phyloP scores from a whole-genome alignment of 64 coral and sea anemone species.

The Orbicella faveolata region DNA sequence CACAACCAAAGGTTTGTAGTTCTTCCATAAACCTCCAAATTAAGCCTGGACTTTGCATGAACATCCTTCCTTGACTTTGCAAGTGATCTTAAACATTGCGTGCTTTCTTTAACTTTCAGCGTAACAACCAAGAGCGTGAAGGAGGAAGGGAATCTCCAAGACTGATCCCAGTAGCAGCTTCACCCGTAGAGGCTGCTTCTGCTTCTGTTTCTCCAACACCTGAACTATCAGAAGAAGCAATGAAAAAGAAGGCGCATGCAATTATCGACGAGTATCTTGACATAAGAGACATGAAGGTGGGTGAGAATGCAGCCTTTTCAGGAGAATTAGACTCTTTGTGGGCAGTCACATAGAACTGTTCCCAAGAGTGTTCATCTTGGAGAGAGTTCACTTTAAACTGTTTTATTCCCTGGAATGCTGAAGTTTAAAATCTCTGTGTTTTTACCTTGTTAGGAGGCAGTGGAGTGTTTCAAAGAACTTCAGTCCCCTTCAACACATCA shows the following conservation, averaged over 20 bases:
- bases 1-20: conserved; percentile 52
- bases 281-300: conserved; percentile 75
- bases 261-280: conserved; percentile 79
- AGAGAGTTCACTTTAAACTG: no score
- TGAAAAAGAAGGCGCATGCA: conserved; percentile 52
- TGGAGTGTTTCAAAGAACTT: conserved; percentile 74
- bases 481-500: conserved; percentile 63
- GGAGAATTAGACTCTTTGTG: neutral
- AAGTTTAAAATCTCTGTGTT: neutral
- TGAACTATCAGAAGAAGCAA: conserved; percentile 50
- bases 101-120: neutral
- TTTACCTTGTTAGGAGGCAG: conserved; percentile 59
- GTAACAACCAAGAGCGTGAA: conserved; percentile 5
- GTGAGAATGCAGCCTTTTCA: neutral
- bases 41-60: no score
- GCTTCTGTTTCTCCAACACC: conserved; percentile 22
- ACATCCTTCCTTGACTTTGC: neutral
- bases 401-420: no score
- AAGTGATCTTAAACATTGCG: neutral
- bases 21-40: no score
- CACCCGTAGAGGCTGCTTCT: conserved; percentile 8
- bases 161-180: neutral
- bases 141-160: conserved; percentile 17
- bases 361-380: no score
- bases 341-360: neutral